phyloP scores from a whole-genome alignment of 64 coral and sea anemone species.

The Montipora sp. region DNA sequence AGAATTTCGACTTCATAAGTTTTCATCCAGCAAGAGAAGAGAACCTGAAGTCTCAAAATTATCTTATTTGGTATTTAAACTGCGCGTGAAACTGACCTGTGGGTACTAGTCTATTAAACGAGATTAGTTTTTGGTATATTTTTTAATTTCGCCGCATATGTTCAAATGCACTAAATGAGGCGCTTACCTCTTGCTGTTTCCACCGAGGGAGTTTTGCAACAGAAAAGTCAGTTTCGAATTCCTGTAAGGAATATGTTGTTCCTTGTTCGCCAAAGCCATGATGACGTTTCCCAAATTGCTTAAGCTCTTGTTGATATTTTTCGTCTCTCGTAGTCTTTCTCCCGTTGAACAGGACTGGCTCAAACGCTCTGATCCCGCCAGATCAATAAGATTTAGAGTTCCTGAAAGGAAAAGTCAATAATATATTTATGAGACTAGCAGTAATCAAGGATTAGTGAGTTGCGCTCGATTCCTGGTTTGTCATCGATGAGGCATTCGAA shows the following conservation, averaged over 20 bases:
- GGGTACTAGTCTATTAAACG: too few species aligned
- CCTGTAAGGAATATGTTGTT: conserved; percentile 86
- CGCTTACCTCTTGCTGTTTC: conserved; percentile 94
- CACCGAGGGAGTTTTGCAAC: conserved; percentile 90
- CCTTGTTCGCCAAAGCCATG: conserved; percentile 98
- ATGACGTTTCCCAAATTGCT: conserved; percentile 93
- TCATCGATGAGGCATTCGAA: too few species aligned
- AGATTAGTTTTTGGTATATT: neutral
- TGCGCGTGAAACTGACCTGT: too few species aligned
- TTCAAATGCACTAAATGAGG: neutral
- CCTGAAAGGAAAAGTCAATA: conserved; percentile 40
- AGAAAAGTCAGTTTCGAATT: conserved; percentile 94
- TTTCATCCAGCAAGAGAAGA: too few species aligned
- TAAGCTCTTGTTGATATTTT: conserved; percentile 94
- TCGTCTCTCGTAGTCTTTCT: conserved; percentile 83
- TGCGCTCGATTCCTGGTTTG: too few species aligned
- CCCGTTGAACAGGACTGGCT: conserved; percentile 87
- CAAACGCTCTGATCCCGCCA: conserved; percentile 91
- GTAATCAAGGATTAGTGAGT: too few species aligned
- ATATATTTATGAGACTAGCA: too few species aligned
- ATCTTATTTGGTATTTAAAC: too few species aligned
- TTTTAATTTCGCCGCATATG: too few species aligned
- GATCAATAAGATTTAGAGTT: conserved; percentile 93
- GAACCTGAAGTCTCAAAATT: too few species aligned
- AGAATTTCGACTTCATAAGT: too few species aligned